Evolutionary conservation across 1,140 invertebrate genomes (phyloP), one percentile per base, ranked within the genome.

Genomic region (Platyscapa corneri): DNA sequence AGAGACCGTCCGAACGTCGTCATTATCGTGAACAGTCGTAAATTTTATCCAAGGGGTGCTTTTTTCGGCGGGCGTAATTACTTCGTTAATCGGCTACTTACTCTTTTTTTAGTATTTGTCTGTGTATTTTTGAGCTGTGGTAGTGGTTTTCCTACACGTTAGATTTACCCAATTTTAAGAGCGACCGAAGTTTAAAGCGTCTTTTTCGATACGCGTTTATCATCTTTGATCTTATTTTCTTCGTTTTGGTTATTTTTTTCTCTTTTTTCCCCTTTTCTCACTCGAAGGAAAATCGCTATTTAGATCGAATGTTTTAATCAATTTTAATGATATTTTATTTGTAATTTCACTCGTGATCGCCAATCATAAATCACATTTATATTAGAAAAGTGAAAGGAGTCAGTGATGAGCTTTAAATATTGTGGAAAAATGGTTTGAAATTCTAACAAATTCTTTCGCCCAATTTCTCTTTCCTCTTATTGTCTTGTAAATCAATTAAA

Each of bases 1-100:
- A 30, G 18, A 64, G 77, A 80, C 42, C 42, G 60, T 60, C 79
- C 53, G 75, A 53, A 56, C 42, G 75, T 65, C 75, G 74, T 86
- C 85, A 86, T 86, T 86, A 86, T 86, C 85, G 74, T 49, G 76
- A 67, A 64, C 49, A 74, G 39, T 83, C 81, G 67, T 86, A 86
- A 86, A 83, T 83, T 79, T 80, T 39, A 32, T 79, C 30, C 79
- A 42, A 70, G 56, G 60, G 84, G 3, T 46, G 32, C 37, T 30
- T 76, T 56, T 83, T 72, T 82, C 64, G 56, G 46, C 74, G 60
- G 12, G 53, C 72, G 72, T 78, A 86, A 86, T 86, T 86, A 82
- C 84, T 77, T 81, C 60, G 84, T 82, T 82, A 82, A 86, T 86
- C 74, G 80, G 80, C 74, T 77, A 78, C 84, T 76, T 85, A 56